Conservation (phyloP, 2,797 vertebrate species). For the Myripristis murdjan region DNA sequence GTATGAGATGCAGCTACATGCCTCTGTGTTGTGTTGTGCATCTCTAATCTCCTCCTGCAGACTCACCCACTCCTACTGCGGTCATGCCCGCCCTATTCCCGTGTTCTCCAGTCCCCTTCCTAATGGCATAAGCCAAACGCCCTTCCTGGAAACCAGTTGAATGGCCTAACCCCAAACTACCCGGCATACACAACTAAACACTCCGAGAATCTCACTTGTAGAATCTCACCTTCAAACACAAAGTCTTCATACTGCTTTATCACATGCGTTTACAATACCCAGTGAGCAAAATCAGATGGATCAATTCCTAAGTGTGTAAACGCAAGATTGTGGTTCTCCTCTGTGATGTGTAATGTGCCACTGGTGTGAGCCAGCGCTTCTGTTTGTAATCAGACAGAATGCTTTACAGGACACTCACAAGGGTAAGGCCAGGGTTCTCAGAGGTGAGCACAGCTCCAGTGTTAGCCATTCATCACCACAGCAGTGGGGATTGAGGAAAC, state of each 20-base stretch:
- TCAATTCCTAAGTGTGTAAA: slow-evolving; percentile 8
- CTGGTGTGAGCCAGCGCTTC: slow-evolving; percentile 31
- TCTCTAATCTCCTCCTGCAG: slow-evolving; percentile 70
- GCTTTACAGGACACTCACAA: slow-evolving; percentile 81
- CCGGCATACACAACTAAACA: background rate
- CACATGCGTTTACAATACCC: slow-evolving; percentile 4
- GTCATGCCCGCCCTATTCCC: slow-evolving; percentile 57
- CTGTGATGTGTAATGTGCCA: slow-evolving; percentile 38
- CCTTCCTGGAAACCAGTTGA: slow-evolving; percentile 51
- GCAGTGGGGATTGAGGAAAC: slow-evolving; percentile 70
- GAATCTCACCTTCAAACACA: slow-evolving; percentile 18
- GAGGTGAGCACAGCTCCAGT: slow-evolving; percentile 78
- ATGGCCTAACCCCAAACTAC: slow-evolving; percentile 19
- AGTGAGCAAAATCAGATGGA: slow-evolving; percentile 36
- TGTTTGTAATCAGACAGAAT: slow-evolving; percentile 77
- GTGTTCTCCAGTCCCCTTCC: slow-evolving; percentile 51
- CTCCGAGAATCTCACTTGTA: slow-evolving; percentile 1
- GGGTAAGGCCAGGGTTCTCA: slow-evolving; percentile 78
- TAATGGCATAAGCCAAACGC: slow-evolving; percentile 46
- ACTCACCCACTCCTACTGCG: slow-evolving; percentile 62
- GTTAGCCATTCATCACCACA: slow-evolving; percentile 81
- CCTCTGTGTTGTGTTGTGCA: slow-evolving; percentile 66
- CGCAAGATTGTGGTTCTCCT: slow-evolving; percentile 33
- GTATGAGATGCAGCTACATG: slow-evolving; percentile 62
- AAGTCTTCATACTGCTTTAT: slow-evolving; percentile 6